These are phyloP conservation scores for Colistium nudipinnis DNA, from an alignment of 2,113 vertebrate species.

Conservation along the genomic window DNA sequence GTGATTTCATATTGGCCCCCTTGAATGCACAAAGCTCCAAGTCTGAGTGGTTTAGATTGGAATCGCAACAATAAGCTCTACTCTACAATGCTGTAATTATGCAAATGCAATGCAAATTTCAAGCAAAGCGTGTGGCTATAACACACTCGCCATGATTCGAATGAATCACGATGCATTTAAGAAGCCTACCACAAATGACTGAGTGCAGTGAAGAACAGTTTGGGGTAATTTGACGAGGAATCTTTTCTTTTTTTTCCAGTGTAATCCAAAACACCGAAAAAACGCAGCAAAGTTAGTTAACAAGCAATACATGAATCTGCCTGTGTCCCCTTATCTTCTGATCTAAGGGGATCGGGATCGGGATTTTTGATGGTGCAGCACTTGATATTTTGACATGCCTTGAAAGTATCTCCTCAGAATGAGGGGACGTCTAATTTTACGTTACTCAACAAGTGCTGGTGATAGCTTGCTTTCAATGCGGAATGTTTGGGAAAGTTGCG, in stretches of 20 bases:
- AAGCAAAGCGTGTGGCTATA: constrained; percentile 73
- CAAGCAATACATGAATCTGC: constrained; percentile 46
- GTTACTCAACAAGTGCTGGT: constrained; percentile 5
- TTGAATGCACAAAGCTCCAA: constrained; percentile 71
- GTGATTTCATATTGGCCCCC: constrained; percentile 72
- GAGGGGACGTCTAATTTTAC: no score
- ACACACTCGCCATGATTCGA: constrained; percentile 70
- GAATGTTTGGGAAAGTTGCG: constrained; percentile 17
- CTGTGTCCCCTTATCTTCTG: constrained; percentile 40
- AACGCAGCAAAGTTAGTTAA: constrained; percentile 58
- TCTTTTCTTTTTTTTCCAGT: constrained; percentile 47
- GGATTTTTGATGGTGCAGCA: no score
- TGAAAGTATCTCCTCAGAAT: no score
- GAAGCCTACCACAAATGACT: constrained; percentile 69
- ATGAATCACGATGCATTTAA: constrained; percentile 76
- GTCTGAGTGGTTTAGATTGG: constrained; percentile 77
- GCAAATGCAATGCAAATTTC: constrained; percentile 76
- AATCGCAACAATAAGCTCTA: constrained; percentile 74
- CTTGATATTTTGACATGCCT: no score
- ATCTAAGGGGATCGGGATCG: no score
- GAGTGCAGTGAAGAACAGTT: constrained; percentile 62
- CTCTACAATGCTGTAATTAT: constrained; percentile 71
- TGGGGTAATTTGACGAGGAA: constrained; percentile 49
- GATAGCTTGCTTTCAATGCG: constrained; percentile 14
- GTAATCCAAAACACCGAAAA: constrained; percentile 54